Conservation (phyloP, 1,140 invertebrate genomes). For the Drosophila lowei region DNA sequence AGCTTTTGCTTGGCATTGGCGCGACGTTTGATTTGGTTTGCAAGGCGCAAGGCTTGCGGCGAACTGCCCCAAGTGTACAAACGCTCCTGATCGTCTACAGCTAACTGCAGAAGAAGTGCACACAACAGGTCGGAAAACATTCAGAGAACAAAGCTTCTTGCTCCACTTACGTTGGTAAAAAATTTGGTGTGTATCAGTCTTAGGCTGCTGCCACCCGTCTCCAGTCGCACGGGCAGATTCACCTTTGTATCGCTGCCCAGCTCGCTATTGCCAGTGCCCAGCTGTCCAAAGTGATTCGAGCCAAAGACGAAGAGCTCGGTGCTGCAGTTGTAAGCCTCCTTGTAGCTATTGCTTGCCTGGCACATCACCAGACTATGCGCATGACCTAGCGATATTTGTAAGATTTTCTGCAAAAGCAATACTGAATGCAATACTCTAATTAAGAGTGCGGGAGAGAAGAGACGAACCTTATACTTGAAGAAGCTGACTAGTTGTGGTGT, state of each 20-base stretch:
- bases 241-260: slow-evolving; percentile 57
- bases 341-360: slow-evolving; percentile 36
- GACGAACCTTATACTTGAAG: slow-evolving; percentile 83
- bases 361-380: slow-evolving; percentile 89
- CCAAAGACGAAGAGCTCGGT: slow-evolving; percentile 89
- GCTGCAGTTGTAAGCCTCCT: slow-evolving; percentile 51
- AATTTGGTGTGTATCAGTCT: slow-evolving; percentile 89
- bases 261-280: slow-evolving; percentile 86
- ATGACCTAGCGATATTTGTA: slow-evolving; percentile 88
- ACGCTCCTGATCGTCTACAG: slow-evolving; percentile 87
- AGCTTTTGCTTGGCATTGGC: slow-evolving; percentile 84
- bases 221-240: slow-evolving; percentile 85
- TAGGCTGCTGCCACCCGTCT: slow-evolving; percentile 84
- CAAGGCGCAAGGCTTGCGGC: slow-evolving; percentile 89
- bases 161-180: slow-evolving; percentile 90
- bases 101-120: slow-evolving; percentile 85
- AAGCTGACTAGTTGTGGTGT: slow-evolving; percentile 86
- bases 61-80: slow-evolving; percentile 91
- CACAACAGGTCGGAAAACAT: neutral
- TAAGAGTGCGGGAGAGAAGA: neutral
- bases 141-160: neutral
- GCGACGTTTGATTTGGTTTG: slow-evolving; percentile 87
- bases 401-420: slow-evolving; percentile 74
- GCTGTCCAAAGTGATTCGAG: slow-evolving; percentile 91
- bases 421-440: no score